Percentiles rank a stretch among this genome's conserved stretches.
Evolutionary conservation across 2,113 vertebrate species (phyloP).

Genomic region (Capreolus pygargus): DNA sequence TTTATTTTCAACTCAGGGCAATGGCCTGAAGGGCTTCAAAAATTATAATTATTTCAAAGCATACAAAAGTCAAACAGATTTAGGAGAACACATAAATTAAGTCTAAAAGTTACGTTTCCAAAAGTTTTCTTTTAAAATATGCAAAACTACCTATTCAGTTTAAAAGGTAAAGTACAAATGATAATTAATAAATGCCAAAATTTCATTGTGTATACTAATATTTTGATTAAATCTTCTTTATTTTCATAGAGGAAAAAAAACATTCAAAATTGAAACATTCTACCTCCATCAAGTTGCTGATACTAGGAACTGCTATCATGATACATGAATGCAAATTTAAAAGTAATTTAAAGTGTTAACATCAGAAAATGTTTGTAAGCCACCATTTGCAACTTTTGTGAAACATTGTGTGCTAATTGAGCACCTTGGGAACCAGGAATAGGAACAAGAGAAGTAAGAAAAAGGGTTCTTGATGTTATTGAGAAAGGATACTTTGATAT

Average conservation of each 20-base stretch:
- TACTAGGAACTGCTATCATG: not conserved
- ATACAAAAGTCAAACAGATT: constrained; percentile 17
- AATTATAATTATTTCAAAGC: not conserved
- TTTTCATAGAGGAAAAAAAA: not conserved
- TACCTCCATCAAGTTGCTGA: not conserved
- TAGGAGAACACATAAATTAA: constrained; percentile 7
- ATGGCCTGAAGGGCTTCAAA: not conserved
- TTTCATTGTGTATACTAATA: not conserved
- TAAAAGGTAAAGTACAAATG: constrained; percentile 14
- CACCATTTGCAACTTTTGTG: not conserved
- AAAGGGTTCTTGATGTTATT: not conserved
- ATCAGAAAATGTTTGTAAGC: not conserved
- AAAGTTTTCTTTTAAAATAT: constrained; percentile 1
- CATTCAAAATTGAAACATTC: not conserved
- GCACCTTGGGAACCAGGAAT: not conserved
- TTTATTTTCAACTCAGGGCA: constrained; percentile 23
- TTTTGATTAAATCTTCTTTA: not conserved
- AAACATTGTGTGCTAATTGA: not conserved
- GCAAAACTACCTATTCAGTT: not conserved
- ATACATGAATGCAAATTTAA: not conserved
- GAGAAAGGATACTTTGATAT: not conserved
- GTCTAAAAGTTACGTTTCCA: not conserved
- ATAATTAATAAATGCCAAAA: not conserved
- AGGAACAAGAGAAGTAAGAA: not conserved
- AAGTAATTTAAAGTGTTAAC: not conserved